A percentile compares a stretch with the other conserved stretches of the same genome.
Conservation (phyloP, 2,113 vertebrate species). For the Zapus hudsonius region DNA sequence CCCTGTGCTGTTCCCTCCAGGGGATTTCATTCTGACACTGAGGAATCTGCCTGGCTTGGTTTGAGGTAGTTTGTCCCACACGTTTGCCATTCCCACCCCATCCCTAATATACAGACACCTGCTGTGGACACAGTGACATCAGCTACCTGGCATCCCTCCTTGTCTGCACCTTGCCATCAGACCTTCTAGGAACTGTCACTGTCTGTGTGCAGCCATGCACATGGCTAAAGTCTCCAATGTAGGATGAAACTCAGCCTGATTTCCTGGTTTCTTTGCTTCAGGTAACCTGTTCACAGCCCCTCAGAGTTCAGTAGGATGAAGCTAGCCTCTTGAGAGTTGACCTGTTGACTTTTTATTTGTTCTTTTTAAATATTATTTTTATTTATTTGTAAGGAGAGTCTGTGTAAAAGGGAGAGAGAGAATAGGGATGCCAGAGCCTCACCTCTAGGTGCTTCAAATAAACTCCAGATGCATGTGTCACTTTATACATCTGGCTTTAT, state of each 20-base stretch:
- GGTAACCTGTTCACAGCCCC: neutral
- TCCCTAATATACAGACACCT: neutral
- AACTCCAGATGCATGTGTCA: no score
- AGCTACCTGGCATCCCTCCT: neutral
- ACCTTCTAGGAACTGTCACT: neutral
- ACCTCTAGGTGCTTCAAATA: no score
- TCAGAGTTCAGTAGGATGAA: neutral
- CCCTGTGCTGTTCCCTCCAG: rapidly evolving
- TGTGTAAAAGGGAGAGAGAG: no score
- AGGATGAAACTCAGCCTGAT: neutral
- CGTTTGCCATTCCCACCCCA: neutral
- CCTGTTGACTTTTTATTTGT: neutral
- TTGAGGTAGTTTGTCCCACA: neutral
- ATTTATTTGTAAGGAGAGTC: no score
- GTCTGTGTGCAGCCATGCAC: neutral
- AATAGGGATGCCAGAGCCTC: no score
- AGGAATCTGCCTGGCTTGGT: neutral
- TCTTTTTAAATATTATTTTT: no score
- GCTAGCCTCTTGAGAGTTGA: neutral
- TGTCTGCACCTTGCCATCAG: neutral
- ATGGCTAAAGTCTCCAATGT: neutral
- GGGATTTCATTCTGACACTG: neutral
- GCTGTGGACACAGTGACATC: neutral
- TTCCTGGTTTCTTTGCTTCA: neutral
- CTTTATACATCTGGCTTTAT: no score